Evolutionary conservation across 1,140 invertebrate species (phyloP), one percentile per base, ranked within the genome.

Genomic region (Sipha flava): DNA sequence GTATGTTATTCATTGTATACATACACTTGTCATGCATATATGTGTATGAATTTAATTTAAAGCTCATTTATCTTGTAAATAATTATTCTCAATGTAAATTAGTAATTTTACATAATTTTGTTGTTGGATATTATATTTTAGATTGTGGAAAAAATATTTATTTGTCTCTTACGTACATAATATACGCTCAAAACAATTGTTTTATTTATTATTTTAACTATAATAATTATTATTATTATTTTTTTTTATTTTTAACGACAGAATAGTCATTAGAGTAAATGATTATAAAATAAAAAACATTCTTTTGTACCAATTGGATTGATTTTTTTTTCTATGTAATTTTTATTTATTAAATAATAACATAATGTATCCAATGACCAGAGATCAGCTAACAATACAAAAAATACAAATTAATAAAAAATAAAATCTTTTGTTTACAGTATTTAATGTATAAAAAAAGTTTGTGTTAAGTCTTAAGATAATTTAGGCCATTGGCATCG

Each of bases 401-500:
- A n/a, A n/a, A n/a, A n/a, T n/a, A n/a, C n/a, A n/a, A n/a, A n/a
- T n/a, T n/a, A n/a, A n/a, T n/a, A n/a, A n/a, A n/a, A n/a, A n/a
- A n/a, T n/a, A n/a, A n/a, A n/a, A n/a, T n/a, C n/a, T n/a, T n/a
- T n/a, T n/a, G n/a, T n/a, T n/a, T n/a, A n/a, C n/a, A n/a, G n/a
- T n/a, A n/a, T n/a, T n/a, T n/a, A n/a, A n/a, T n/a, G n/a, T n/a
- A n/a, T n/a, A n/a, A n/a, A n/a, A n/a, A n/a, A 18, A 10, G 9
- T 9, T 29, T 29, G 1, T 43, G 26, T 18, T 7, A 5, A 23
- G 5, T 9, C 34, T 18, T 75, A 75, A 1, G 31, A 37, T 9
- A 75, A 54, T 40, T 40, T 57, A n/a, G 73, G 52, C 73, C 73
- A 77, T 10, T 40, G 34, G n/a, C 52, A 77, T 16, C 73, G n/a